Evolutionary conservation across 2,113 vertebrate genomes (phyloP).

Genomic region (Labeo rohita): DNA sequence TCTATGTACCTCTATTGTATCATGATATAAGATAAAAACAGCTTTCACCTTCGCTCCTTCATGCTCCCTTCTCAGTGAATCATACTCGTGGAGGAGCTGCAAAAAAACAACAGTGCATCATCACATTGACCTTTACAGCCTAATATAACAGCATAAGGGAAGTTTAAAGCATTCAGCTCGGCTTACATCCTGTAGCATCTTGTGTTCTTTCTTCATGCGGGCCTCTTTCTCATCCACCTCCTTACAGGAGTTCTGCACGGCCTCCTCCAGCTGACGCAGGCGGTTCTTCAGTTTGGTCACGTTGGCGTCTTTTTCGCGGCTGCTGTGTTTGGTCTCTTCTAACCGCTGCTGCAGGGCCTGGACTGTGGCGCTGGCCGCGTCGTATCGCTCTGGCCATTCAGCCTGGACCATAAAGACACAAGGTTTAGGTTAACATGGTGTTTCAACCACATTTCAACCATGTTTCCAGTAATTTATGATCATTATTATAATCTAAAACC

Average conservation of each 20-base stretch:
- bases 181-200: constrained; percentile 94
- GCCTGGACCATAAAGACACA: constrained; percentile 67
- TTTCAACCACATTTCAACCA: background rate
- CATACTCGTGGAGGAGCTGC: constrained; percentile 89
- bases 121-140: background rate
- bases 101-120: constrained; percentile 21
- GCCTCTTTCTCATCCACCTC: constrained; percentile 87
- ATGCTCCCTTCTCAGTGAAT: constrained; percentile 87
- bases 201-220: constrained; percentile 83
- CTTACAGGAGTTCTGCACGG: constrained; percentile 79
- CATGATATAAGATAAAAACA: background rate
- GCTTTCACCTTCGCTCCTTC: constrained; percentile 84
- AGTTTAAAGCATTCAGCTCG: background rate
- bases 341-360: constrained; percentile 83
- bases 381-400: constrained; percentile 87
- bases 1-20: constrained; percentile 17
- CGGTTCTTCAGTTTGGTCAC: constrained; percentile 75
- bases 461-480: background rate
- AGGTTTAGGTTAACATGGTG: background rate
- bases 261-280: constrained; percentile 84
- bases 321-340: constrained; percentile 82
- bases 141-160: background rate
- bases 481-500: background rate
- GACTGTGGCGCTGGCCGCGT: constrained; percentile 73
- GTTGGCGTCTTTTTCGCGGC: constrained; percentile 85